Evolutionary conservation across 2,113 vertebrate genomes (phyloP), one percentile per base, ranked within the genome.

Genomic region (Anguilla japonica): DNA sequence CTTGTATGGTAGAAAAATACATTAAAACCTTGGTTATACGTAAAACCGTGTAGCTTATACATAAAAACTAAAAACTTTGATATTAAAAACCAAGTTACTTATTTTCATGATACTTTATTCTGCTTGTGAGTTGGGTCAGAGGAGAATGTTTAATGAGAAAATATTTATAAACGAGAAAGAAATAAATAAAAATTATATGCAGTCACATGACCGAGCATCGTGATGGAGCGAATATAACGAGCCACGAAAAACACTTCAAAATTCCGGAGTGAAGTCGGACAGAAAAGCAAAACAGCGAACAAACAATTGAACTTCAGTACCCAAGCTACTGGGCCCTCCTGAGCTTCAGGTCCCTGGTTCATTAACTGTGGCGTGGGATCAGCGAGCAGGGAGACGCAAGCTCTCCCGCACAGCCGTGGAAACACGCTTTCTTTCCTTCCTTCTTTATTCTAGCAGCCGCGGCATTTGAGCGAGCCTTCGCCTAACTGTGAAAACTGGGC

Each of bases 381-480:
- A 87, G 90, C 79, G 89, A 91, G 93, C 90, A 83, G 91, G 89
- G 88, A 89, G 93, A 89, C 88, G 90, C 84, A 87, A 87, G 81
- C 88, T 89, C 89, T 84, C 92, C 50, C 56, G 90, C 84, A 88
- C 91, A 93, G 89, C 92, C 91, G 91, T 91, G 82, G 90, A 88
- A 84, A 90, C 80, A 84, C 83, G 39, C 89, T 83, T 88, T 90
- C 87, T 88, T 91, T 84, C 87, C 88, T 90, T 92, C 89, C 90
- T 89, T 86, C 87, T 89, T 90, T 92, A 88, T 90, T 90, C 82
- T 84, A 79, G 86, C 92, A 93, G 93, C 92, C 93, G 92, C 91
- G 87, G 91, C 93, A 91, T 89, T 93, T 91, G 92, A 91, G 90
- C 86, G 82, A 86, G 89, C 89, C 57, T 88, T 86, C 90, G 88